Conservation (phyloP, 1,140 invertebrate species). For the Trichoplusia ni region DNA sequence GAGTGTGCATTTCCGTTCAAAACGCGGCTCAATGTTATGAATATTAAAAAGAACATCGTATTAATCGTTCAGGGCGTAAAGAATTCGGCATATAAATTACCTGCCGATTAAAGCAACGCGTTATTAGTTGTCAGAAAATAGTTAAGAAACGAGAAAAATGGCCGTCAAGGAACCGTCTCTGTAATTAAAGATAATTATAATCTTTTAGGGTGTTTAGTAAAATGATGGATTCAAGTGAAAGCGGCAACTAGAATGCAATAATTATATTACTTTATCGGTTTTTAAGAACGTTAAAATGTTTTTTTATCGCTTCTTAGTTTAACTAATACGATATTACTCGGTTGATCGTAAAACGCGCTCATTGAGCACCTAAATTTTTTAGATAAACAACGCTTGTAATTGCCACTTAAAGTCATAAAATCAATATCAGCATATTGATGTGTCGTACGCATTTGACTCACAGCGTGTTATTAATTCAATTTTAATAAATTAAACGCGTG, state of each 20-base stretch:
- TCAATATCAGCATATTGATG: conserved; percentile 51
- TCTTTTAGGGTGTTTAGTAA: conserved; percentile 38
- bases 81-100: conserved; percentile 73
- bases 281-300: conserved; percentile 53
- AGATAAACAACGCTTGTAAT: conserved; percentile 59
- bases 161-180: conserved; percentile 21
- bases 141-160: conserved; percentile 41
- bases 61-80: conserved; percentile 68
- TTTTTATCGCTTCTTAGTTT: conserved; percentile 58
- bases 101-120: conserved; percentile 63
- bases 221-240: conserved; percentile 37
- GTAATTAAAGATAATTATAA: conserved; percentile 47
- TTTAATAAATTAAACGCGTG: conserved; percentile 35
- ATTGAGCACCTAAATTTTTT: conserved; percentile 50
- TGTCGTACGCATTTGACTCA: conserved; percentile 25
- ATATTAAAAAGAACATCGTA: conserved; percentile 66
- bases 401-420: conserved; percentile 47
- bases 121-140: conserved; percentile 58
- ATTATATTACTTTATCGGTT: conserved; percentile 55
- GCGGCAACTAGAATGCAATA: conserved; percentile 41
- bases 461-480: conserved; percentile 40
- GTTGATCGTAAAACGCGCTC: conserved; percentile 52
- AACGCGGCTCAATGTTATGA: conserved; percentile 48
- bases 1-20: conserved; percentile 56
- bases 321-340: conserved; percentile 41